Percentiles rank a stretch among this genome's conserved stretches.
phyloP scores from a whole-genome alignment of 1,140 invertebrate species.

The Rhopalosiphum padi region DNA sequence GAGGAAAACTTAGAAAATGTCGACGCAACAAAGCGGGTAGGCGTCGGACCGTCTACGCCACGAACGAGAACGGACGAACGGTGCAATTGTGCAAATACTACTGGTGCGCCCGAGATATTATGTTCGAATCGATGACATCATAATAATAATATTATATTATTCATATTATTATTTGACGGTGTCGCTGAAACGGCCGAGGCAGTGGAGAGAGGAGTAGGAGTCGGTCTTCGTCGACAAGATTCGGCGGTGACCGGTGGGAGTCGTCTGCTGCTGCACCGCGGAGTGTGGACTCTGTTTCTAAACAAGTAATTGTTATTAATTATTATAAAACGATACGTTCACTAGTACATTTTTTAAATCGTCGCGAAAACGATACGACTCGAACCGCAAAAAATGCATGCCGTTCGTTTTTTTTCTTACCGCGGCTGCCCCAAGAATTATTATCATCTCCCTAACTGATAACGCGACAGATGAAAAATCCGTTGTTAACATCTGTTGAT shows the following conservation, averaged over 20 bases:
- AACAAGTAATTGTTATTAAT: background rate
- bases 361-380: background rate
- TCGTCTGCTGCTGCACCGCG: background rate
- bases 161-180: background rate
- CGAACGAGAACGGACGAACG: background rate
- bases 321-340: background rate
- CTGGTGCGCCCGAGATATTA: background rate
- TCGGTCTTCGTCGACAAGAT: constrained; percentile 2
- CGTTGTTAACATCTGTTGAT: background rate
- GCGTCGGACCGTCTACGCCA: background rate
- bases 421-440: background rate
- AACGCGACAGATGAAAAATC: background rate
- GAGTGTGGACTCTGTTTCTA: background rate
- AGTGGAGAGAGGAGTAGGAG: background rate
- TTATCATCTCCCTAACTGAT: background rate
- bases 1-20: background rate
- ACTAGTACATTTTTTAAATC: background rate
- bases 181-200: background rate
- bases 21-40: no score
- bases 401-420: background rate
- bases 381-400: background rate
- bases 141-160: background rate
- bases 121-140: background rate
- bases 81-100: background rate
- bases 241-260: background rate